Evolutionary conservation across 92 coral and sea anemone genomes (phyloP).

Genomic region (Porites lobata): DNA sequence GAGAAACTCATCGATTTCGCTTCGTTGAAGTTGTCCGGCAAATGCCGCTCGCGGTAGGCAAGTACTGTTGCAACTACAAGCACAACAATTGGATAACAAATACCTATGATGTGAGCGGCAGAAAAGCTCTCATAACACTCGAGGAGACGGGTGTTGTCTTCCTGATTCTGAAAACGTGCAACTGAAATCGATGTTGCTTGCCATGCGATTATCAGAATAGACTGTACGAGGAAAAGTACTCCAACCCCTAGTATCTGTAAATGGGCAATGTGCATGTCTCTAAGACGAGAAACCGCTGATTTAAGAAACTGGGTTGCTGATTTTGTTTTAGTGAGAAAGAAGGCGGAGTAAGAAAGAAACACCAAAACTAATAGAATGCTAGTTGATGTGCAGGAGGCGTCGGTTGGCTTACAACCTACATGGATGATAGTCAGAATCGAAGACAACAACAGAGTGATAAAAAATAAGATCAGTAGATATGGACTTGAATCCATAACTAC

Average conservation of each 20-base stretch:
- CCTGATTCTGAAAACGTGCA: constrained; percentile 72
- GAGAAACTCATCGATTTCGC: constrained; percentile 94
- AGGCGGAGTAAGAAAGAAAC: constrained; percentile 66
- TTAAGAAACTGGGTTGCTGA: constrained; percentile 61
- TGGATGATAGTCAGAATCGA: constrained; percentile 65
- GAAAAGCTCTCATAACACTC: constrained; percentile 83
- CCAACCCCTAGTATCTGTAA: constrained; percentile 62
- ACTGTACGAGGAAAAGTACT: constrained; percentile 60
- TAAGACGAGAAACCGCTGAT: constrained; percentile 73
- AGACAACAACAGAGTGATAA: constrained; percentile 63
- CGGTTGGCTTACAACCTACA: constrained; percentile 70
- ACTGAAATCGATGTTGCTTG: constrained; percentile 65
- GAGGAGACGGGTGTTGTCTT: constrained; percentile 79
- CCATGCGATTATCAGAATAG: constrained; percentile 79
- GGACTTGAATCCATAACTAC: constrained; percentile 76
- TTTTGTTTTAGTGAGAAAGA: constrained; percentile 84
- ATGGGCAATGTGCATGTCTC: constrained; percentile 56
- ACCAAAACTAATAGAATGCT: constrained; percentile 61
- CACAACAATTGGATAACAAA: constrained; percentile 74
- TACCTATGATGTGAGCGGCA: constrained; percentile 73
- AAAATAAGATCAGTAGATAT: constrained; percentile 63
- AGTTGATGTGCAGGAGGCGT: constrained; percentile 61
- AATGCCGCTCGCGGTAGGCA: constrained; percentile 87
- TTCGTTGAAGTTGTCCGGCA: constrained; percentile 86
- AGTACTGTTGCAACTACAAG: constrained; percentile 82